These are phyloP conservation scores for Dorcus parallelipipedus DNA, from an alignment of 2,888 invertebrate species.

Conservation along the genomic window DNA sequence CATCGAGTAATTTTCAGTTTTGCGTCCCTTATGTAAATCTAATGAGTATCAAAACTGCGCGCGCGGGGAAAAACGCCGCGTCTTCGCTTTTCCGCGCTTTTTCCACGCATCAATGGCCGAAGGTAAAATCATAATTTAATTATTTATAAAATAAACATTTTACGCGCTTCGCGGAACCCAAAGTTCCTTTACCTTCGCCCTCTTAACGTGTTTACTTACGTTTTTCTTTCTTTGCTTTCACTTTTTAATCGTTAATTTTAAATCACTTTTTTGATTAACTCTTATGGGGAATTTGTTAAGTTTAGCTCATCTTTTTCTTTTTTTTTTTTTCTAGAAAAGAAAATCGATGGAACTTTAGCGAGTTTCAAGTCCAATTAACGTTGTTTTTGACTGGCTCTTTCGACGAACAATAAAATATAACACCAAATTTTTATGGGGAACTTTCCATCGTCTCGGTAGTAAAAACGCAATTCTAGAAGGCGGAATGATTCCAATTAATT, in stretches of 20 bases:
- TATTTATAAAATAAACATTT: conserved; percentile 4
- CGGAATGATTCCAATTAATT: neutral
- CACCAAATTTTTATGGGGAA: too few species aligned
- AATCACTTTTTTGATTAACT: too few species aligned
- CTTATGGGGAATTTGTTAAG: too few species aligned
- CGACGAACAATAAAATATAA: too few species aligned
- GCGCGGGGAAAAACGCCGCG: neutral
- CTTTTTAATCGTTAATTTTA: too few species aligned
- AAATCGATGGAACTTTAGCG: too few species aligned
- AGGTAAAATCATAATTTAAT: conserved; percentile 3
- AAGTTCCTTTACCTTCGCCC: conserved; percentile 1
- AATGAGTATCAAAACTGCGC: conserved; percentile 1
- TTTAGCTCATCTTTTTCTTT: too few species aligned
- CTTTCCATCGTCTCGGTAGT: neutral
- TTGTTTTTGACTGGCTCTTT: too few species aligned
- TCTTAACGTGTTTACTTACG: conserved; percentile 3
- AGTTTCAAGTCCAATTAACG: too few species aligned
- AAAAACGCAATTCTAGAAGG: neutral
- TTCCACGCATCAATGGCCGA: conserved; percentile 1
- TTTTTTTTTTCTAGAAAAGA: too few species aligned
- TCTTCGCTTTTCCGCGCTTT: conserved; percentile 1
- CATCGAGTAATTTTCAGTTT: conserved; percentile 18
- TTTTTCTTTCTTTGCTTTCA: too few species aligned
- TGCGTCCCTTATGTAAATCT: conserved; percentile 6
- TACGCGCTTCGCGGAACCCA: neutral